A percentile compares a stretch with the other conserved stretches of the same genome.
Evolutionary conservation across 2,888 invertebrate species (phyloP).

Genomic region (Nomada ruficornis): DNA sequence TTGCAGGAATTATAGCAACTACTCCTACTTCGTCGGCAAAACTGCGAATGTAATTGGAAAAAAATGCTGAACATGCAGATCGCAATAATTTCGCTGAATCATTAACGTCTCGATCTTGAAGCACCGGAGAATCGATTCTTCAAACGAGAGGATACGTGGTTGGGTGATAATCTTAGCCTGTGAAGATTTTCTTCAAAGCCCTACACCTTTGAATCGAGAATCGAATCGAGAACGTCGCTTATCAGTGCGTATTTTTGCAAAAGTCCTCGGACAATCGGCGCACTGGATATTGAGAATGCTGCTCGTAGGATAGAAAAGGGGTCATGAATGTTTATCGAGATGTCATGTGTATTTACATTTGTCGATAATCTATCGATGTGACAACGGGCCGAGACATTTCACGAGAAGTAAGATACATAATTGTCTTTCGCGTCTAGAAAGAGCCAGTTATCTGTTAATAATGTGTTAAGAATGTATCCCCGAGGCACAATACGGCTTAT

Average conservation of each 20-base stretch:
- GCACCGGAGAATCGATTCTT: not conserved
- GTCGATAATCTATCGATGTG: slow-evolving; percentile 10
- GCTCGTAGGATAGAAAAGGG: slow-evolving; percentile 13
- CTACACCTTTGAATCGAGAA: not conserved
- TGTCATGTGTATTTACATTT: slow-evolving; percentile 25
- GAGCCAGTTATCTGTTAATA: not conserved
- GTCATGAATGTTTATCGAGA: slow-evolving; percentile 21
- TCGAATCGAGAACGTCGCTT: not conserved
- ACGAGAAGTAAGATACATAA: not conserved
- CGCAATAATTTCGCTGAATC: slow-evolving; percentile 36
- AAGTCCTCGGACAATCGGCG: not conserved
- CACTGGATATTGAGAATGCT: not conserved
- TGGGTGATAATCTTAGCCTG: too few species aligned
- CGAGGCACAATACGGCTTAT: not conserved
- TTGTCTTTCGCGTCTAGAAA: slow-evolving; percentile 16
- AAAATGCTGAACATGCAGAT: slow-evolving; percentile 41
- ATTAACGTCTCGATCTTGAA: slow-evolving; percentile 20
- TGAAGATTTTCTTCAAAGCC: not conserved
- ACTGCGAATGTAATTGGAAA: slow-evolving; percentile 32
- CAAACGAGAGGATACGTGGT: not conserved
- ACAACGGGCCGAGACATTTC: not conserved
- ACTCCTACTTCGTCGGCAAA: slow-evolving; percentile 14
- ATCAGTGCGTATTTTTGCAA: slow-evolving; percentile 1
- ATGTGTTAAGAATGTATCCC: not conserved
- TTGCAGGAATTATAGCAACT: not conserved